Evolutionary conservation across 2,888 invertebrate genomes (phyloP).

Genomic region (Habrosyne pyritoides): DNA sequence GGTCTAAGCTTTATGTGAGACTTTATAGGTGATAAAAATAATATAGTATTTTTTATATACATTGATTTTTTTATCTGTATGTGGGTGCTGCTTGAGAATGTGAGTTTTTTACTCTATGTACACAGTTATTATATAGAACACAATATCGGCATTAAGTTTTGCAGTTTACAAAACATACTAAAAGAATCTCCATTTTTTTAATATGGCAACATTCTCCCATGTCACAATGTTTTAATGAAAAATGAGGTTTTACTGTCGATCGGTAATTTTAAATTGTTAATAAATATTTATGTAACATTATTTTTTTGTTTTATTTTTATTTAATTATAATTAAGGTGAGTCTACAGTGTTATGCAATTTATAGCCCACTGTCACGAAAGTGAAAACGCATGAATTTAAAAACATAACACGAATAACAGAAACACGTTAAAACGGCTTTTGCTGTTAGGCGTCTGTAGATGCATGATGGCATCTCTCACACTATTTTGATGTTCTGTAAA

Average conservation of each 20-base stretch:
- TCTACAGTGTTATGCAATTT: slow-evolving; percentile 82
- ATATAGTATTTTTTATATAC: slow-evolving; percentile 72
- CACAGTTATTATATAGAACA: slow-evolving; percentile 38
- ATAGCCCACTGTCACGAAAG: slow-evolving; percentile 54
- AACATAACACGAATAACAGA: slow-evolving; percentile 28
- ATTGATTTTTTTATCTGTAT: slow-evolving; percentile 58
- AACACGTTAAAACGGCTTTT: slow-evolving; percentile 51
- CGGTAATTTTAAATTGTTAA: slow-evolving; percentile 75
- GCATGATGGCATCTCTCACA: slow-evolving; percentile 60
- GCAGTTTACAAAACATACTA: slow-evolving; percentile 21
- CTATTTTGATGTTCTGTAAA: slow-evolving; percentile 38
- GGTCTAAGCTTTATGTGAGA: slow-evolving; percentile 77
- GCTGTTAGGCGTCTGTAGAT: slow-evolving; percentile 66
- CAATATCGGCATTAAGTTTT: slow-evolving; percentile 22
- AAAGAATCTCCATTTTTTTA: slow-evolving; percentile 67
- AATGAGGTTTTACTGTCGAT: slow-evolving; percentile 61
- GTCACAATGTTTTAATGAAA: slow-evolving; percentile 61
- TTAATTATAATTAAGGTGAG: slow-evolving; percentile 54
- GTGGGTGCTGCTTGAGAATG: slow-evolving; percentile 70
- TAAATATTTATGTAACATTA: slow-evolving; percentile 80
- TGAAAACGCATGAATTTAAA: slow-evolving; percentile 20
- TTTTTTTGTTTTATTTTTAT: slow-evolving; percentile 68
- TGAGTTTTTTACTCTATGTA: slow-evolving; percentile 55
- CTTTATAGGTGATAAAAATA: slow-evolving; percentile 54
- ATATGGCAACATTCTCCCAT: slow-evolving; percentile 35